phyloP scores from a whole-genome alignment of 2,797 vertebrate species.

The Pteronotus mesoamericanus region DNA sequence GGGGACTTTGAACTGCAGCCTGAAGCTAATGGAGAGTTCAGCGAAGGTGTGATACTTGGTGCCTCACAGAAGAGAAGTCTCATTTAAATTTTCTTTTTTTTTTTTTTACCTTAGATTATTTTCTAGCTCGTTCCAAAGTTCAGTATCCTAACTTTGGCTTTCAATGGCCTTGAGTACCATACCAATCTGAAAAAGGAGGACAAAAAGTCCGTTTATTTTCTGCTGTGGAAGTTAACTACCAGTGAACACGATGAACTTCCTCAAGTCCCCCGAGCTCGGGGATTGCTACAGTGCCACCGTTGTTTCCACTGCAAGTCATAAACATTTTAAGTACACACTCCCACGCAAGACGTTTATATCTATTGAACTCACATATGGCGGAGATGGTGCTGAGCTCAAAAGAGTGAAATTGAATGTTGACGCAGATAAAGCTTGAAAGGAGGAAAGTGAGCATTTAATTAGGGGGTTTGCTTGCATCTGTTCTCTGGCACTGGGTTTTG shows the following conservation, averaged over 20 bases:
- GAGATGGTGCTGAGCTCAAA: slow-evolving; percentile 71
- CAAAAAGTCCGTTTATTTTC: background rate
- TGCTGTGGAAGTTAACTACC: background rate
- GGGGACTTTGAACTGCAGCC: background rate
- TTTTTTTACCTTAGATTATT: background rate
- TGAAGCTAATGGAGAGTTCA: background rate
- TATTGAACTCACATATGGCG: slow-evolving; percentile 64
- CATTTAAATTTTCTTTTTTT: too few species aligned
- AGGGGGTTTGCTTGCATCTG: slow-evolving; percentile 75
- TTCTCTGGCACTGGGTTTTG: slow-evolving; percentile 65
- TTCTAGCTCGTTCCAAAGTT: background rate
- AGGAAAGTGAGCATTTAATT: slow-evolving; percentile 78
- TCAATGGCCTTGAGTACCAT: background rate
- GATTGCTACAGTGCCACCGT: background rate
- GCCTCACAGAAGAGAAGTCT: background rate
- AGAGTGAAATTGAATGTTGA: slow-evolving; percentile 79
- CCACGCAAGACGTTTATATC: slow-evolving; percentile 43
- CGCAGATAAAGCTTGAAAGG: slow-evolving; percentile 78
- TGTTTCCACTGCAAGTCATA: background rate
- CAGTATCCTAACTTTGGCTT: background rate
- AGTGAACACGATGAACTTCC: background rate
- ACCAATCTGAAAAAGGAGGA: background rate
- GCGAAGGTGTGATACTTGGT: accelerated
- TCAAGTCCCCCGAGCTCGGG: background rate
- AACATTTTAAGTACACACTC: background rate